A percentile compares a stretch with the other conserved stretches of the same genome.
Conservation (phyloP, 1,140 invertebrate species). For the Aphis gossypii region DNA sequence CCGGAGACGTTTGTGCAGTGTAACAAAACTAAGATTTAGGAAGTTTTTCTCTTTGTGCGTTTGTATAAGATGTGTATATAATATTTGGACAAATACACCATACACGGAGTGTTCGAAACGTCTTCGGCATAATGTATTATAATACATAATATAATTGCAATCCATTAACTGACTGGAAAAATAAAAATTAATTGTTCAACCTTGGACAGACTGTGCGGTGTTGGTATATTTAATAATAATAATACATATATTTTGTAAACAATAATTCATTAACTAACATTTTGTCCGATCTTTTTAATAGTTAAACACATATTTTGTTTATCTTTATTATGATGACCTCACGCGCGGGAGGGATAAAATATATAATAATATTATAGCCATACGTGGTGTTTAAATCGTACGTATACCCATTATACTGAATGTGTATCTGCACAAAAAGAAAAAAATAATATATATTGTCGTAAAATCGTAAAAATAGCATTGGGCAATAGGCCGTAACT, state of each 20-base stretch:
- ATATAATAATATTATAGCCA: neutral
- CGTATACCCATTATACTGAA: neutral
- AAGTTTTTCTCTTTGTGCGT: neutral
- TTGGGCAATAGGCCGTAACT: neutral
- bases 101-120: neutral
- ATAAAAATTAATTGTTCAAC: slow-evolving; percentile 9
- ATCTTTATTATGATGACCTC: slow-evolving; percentile 13
- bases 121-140: neutral
- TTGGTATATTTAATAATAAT: slow-evolving; percentile 1
- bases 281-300: slow-evolving; percentile 37
- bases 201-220: neutral
- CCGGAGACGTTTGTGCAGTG: neutral
- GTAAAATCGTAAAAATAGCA: neutral
- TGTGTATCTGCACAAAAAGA: neutral
- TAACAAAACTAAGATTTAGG: neutral
- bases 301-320: neutral
- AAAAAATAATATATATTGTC: neutral
- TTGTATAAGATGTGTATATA: neutral
- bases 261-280: slow-evolving; percentile 41
- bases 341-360: neutral
- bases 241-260: neutral
- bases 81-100: neutral
- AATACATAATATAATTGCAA: neutral
- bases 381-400: neutral
- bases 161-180: neutral